Evolutionary conservation across 2,113 vertebrate genomes (phyloP), one percentile per base, ranked within the genome.

Genomic region (Bettongia penicillata): DNA sequence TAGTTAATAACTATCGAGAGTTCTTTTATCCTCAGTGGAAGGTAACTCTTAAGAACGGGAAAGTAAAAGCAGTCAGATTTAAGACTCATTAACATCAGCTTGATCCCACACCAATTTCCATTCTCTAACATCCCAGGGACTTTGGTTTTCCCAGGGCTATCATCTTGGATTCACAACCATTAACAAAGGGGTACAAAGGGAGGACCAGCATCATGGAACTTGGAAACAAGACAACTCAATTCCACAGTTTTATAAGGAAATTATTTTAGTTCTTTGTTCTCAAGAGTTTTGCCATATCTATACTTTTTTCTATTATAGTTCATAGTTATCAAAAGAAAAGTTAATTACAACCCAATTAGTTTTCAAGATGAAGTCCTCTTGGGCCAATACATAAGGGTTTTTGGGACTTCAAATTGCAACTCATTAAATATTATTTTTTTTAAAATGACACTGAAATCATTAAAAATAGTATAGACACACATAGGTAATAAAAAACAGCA

Each of bases 301-400:
- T 90, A 93, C 3, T 49, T 92, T 8, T 91, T 84, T 43, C 52
- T 10, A 93, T 95, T 50, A 94, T 92, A 95, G 47, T 94, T 91
- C 90, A 92, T 3, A 91, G 55, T 96, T 96, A 16, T 94, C 94
- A 94, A 89, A 84, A 97, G 92, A 68, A 97, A 97, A 84, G 93
- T 94, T 97, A 95, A 97, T 97, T 98, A 98, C 57, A 97, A 98
- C 52, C 89, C 97, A 89, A 96, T 97, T 93, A 97, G 57, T 91
- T 97, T 97, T 97, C 98, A 97, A 52, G 43, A 90, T 93, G 91
- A 77, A 91, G 22, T 95, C 94, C 94, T 97, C 97, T 94, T 55
- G 93, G 93, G 96, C 91, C 92, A 94, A 84, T 90, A 93, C 24
- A 51, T 51, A 90, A 89, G n/a, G 57, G 23, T 89, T 77, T 94